phyloP scores from a whole-genome alignment of 2,888 invertebrate species.

The Caradrina kadenii region DNA sequence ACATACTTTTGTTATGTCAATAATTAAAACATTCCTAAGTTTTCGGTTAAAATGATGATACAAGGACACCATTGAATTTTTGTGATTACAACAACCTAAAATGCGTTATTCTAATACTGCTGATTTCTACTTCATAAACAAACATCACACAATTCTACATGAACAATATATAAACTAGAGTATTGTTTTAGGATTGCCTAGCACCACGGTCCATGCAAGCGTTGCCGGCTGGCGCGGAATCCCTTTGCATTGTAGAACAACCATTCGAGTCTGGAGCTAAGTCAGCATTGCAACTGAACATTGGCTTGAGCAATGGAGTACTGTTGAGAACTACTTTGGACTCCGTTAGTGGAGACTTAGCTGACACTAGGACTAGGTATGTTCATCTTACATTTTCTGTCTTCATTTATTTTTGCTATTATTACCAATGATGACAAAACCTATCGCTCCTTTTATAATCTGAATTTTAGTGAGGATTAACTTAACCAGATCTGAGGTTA shows the following conservation, averaged over 20 bases:
- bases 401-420: background rate
- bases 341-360: constrained; percentile 98
- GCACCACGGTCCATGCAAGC: constrained; percentile 99
- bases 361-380: constrained; percentile 98
- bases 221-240: constrained; percentile 98
- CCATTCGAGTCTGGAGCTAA: constrained; percentile 93
- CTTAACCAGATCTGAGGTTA: constrained; percentile 87
- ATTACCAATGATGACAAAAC: constrained; percentile 82
- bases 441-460: constrained; percentile 91
- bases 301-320: constrained; percentile 99
- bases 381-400: background rate
- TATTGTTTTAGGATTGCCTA: constrained; percentile 94
- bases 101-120: constrained; percentile 88
- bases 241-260: constrained; percentile 98
- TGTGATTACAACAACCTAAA: constrained; percentile 88
- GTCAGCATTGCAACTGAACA: constrained; percentile 96
- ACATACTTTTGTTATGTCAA: background rate
- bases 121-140: constrained; percentile 66
- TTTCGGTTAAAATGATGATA: constrained; percentile 81
- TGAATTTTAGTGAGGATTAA: constrained; percentile 90
- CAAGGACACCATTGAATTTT: constrained; percentile 89
- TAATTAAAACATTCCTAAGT: background rate
- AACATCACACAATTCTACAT: background rate
- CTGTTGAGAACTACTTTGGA: constrained; percentile 98
- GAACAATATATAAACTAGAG: constrained; percentile 8